Base-by-base conservation (phyloP, 2,888 invertebrate species). In the Caradrina kadenii region DNA sequence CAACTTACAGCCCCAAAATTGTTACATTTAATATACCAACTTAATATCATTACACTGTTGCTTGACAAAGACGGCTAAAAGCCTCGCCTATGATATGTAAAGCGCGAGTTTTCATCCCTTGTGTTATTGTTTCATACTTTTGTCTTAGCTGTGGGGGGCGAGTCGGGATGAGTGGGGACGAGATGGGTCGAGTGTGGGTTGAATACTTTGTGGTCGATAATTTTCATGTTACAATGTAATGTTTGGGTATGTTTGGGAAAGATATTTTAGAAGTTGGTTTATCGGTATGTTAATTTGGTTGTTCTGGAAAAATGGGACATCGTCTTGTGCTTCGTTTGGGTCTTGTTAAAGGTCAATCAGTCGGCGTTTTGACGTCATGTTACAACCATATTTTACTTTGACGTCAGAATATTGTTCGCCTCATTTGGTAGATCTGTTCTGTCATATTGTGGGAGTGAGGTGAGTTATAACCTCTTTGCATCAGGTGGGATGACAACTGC, bases 41-140 rank as follows among this genome's bases (percentile, higher is more conserved):
- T 58, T 76, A 71, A 81, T 79, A 81, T 81, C 60, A 81, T 79
- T 81, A 79, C 54, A 35, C 54, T 81, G 53, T 10, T 73, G 82
- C 69, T 79, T 80, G 56, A 80, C 74, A 82, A 73, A 78, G 74
- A 75, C 75, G 72, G 60, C 67, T 76, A 85, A 83, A 73, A 83
- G 74, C 79, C 63, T 68, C 63, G 62, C 31, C 59, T 80, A 59
- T 75, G 74, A 84, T 80, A 83, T 84, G 82, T 66, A 80, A 79
- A 79, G 68, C 72, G 72, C 35, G 81, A 77, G 70, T 80, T 76
- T 63, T 63, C 81, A 77, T 70, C 77, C 50, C 58, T 48, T 63
- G 52, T 61, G 78, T 79, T 79, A 79, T 79, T 79, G 81, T 81
- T 79, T 81, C 68, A 80, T 80, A 72, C 81, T 77, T 78, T 79